Evolutionary conservation across 1,140 invertebrate genomes (phyloP), one percentile per base, ranked within the genome.

Genomic region (Bombus haemorrhoidalis): DNA sequence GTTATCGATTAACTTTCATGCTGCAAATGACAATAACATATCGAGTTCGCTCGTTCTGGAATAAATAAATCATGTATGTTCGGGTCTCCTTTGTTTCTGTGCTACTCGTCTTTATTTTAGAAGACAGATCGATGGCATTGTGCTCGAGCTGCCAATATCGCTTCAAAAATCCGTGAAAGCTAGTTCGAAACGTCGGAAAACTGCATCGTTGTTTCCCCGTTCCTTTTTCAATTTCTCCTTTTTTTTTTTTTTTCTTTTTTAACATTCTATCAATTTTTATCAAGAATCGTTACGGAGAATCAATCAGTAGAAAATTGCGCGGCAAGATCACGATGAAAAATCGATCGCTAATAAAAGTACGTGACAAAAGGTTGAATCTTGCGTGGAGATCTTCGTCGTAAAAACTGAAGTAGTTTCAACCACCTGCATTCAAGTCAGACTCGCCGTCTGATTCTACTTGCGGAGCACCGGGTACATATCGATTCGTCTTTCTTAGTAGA

Each of bases 401-500:
- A 5, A 22, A 8, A 3, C 13, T 66, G 15, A 3, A 66, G 32
- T 66, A 66, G 2, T 9, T 34, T 22, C 32, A 22, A 37, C 34
- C 18, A 22, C 64, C n/a, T 37, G 32, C 12, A 13, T 15, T 8
- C 71, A 0, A 32, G 71, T 32, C n/a, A 28, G 73, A 28, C 28
- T 32, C n/a, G 10, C 32, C 6, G 75, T 8, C 59, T n/a, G 22
- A 37, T 39, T 28, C 34, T 53, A 78, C 59, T 66, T 53, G 1
- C 71, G n/a, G 37, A 41, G 37, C 81, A 88, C 87, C 76, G 82
- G 77, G 64, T 87, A 39, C 43, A 77, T 90, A 91, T 91, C 88
- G 90, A 91, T 91, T 82, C 80, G 88, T 47, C 83, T 91, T 91
- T 68, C 86, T 80, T 68, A 78, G 62, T 89, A 87, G 88, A 81